These are phyloP conservation scores for Lateolabrax maculatus DNA, from an alignment of 2,797 vertebrate species.

Conservation along the genomic window DNA sequence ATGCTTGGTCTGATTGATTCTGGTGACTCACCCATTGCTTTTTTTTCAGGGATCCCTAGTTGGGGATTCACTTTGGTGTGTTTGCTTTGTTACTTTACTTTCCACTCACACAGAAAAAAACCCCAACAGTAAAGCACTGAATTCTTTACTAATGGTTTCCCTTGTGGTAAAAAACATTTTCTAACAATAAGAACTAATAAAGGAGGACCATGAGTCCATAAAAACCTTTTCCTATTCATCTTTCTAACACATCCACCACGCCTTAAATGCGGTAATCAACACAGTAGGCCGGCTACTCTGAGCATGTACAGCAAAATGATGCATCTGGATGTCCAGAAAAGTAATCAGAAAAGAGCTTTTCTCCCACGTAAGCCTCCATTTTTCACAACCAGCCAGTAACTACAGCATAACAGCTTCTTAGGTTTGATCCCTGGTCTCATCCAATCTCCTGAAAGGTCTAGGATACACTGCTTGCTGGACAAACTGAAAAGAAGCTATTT, in stretches of 20 bases:
- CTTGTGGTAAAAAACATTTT: background rate
- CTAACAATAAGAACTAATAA: background rate
- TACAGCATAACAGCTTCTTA: slow-evolving; percentile 38
- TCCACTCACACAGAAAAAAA: background rate
- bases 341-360: slow-evolving; percentile 39
- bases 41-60: slow-evolving; percentile 23
- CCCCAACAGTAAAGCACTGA: background rate
- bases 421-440: slow-evolving; percentile 42
- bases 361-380: slow-evolving; percentile 42
- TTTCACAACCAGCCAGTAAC: slow-evolving; percentile 44
- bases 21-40: slow-evolving; percentile 40
- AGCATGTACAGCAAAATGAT: slow-evolving; percentile 17
- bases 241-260: slow-evolving; percentile 9
- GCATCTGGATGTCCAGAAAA: slow-evolving; percentile 29
- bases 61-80: background rate
- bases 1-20: slow-evolving; percentile 2
- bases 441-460: slow-evolving; percentile 41
- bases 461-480: slow-evolving; percentile 2
- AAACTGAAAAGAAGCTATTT: slow-evolving; percentile 42
- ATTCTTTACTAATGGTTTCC: background rate
- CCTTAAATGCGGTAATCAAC: background rate
- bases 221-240: slow-evolving; percentile 6
- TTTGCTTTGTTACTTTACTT: slow-evolving; percentile 7
- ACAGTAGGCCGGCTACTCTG: background rate
- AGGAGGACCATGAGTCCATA: background rate